Evolutionary conservation across 1,140 invertebrate genomes (phyloP).

Genomic region (Dendroctonus ponderosae): DNA sequence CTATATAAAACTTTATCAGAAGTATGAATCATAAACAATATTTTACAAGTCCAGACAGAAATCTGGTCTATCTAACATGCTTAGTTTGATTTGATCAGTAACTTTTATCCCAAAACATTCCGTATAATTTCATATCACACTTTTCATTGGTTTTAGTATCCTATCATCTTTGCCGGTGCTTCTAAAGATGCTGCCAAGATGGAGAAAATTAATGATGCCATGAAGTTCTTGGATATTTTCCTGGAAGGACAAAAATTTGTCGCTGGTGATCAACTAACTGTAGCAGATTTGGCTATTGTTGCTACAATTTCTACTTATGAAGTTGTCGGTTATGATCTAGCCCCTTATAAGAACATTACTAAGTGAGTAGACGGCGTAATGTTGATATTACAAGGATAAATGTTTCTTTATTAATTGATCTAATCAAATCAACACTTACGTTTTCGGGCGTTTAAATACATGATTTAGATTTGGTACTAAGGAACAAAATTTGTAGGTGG

Average conservation of each 20-base stretch:
- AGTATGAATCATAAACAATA: no score
- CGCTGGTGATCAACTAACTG: conserved; percentile 67
- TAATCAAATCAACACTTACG: no score
- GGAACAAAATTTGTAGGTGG: conserved; percentile 56
- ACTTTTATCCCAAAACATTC: neutral
- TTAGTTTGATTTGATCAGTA: neutral
- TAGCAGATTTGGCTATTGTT: conserved; percentile 68
- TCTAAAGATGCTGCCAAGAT: conserved; percentile 64
- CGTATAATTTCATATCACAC: neutral
- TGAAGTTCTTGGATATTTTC: conserved; percentile 67
- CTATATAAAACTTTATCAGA: no score
- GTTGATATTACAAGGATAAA: no score
- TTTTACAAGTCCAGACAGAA: no score
- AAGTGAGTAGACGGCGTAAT: conserved; percentile 4
- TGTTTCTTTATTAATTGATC: no score
- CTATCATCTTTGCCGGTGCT: conserved; percentile 63
- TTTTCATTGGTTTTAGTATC: conserved; percentile 58
- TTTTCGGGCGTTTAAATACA: no score
- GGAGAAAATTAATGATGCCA: conserved; percentile 61
- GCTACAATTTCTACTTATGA: conserved; percentile 65
- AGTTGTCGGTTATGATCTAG: conserved; percentile 63
- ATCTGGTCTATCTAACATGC: neutral
- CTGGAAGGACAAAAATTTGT: conserved; percentile 64
- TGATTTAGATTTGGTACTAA: no score
- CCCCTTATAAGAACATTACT: conserved; percentile 65